Evolutionary conservation across 2,113 vertebrate genomes (phyloP).

Genomic region (Gulo gulo): DNA sequence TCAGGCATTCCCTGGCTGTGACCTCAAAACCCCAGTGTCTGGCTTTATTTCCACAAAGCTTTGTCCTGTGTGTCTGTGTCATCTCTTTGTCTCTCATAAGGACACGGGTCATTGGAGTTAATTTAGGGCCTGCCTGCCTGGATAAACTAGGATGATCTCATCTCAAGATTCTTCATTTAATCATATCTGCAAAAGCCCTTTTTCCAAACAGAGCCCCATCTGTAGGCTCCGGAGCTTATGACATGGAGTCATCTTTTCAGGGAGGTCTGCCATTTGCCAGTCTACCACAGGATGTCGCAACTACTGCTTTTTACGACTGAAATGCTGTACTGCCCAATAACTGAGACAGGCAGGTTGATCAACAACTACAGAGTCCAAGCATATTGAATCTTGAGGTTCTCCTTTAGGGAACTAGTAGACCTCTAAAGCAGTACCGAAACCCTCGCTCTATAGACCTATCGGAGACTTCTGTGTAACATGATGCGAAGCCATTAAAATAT

Average conservation of each 20-base stretch:
- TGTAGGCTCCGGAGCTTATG: not conserved
- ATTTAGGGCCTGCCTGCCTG: not conserved
- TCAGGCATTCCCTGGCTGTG: not conserved
- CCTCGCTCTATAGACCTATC: not conserved
- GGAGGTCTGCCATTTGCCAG: not conserved
- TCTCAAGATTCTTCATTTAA: not conserved
- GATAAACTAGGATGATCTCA: not conserved
- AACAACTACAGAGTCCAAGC: not conserved
- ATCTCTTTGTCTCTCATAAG: not conserved
- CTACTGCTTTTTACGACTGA: not conserved
- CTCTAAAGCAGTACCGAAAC: not conserved
- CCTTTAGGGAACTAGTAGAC: not conserved
- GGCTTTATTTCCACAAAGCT: not conserved
- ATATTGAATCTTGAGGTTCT: not conserved
- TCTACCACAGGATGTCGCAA: not conserved
- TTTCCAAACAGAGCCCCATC: not conserved
- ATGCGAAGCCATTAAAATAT: not conserved
- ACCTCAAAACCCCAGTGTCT: not conserved
- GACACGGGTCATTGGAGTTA: not conserved
- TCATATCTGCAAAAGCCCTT: not conserved
- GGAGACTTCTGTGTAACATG: not conserved
- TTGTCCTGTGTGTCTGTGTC: not conserved
- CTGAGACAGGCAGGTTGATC: not conserved
- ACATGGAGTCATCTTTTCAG: not conserved
- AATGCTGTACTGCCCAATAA: not conserved